Evolutionary conservation across 2,888 invertebrate species (phyloP).

Genomic region (Chorisops tibialis): DNA sequence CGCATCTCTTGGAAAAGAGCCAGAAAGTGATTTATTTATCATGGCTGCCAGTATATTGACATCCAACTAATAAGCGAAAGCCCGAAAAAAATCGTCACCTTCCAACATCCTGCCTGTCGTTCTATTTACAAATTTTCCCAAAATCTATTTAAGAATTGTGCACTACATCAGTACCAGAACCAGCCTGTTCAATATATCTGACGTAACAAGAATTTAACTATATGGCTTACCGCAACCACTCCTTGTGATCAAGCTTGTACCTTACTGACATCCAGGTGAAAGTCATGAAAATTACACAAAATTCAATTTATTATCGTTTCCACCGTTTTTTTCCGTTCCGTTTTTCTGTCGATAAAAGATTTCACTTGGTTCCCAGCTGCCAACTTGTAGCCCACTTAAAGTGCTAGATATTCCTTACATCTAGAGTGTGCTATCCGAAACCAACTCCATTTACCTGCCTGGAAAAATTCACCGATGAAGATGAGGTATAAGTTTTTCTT

Average conservation of each 20-base stretch:
- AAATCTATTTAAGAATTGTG: too few species aligned
- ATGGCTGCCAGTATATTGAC: too few species aligned
- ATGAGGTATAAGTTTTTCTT: not conserved
- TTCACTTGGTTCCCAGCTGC: not conserved
- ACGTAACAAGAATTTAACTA: not conserved
- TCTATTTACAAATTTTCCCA: too few species aligned
- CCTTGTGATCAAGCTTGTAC: too few species aligned
- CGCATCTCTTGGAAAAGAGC: too few species aligned
- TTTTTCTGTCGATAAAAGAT: conserved; percentile 1
- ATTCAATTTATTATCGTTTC: conserved; percentile 22
- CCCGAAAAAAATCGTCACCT: too few species aligned
- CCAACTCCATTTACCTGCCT: not conserved
- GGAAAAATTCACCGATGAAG: not conserved
- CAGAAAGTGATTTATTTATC: too few species aligned
- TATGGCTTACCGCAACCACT: not conserved
- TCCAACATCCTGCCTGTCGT: too few species aligned
- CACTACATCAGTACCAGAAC: too few species aligned
- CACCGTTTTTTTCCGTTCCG: conserved; percentile 5
- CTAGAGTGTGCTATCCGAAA: not conserved
- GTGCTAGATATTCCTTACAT: not conserved
- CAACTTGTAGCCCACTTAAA: not conserved
- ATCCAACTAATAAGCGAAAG: too few species aligned
- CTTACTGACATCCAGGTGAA: not conserved
- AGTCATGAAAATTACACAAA: conserved; percentile 18
- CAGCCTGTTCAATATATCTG: not conserved